Conservation (phyloP, 2,797 vertebrate genomes). For the Pantherophis vulpinus region DNA sequence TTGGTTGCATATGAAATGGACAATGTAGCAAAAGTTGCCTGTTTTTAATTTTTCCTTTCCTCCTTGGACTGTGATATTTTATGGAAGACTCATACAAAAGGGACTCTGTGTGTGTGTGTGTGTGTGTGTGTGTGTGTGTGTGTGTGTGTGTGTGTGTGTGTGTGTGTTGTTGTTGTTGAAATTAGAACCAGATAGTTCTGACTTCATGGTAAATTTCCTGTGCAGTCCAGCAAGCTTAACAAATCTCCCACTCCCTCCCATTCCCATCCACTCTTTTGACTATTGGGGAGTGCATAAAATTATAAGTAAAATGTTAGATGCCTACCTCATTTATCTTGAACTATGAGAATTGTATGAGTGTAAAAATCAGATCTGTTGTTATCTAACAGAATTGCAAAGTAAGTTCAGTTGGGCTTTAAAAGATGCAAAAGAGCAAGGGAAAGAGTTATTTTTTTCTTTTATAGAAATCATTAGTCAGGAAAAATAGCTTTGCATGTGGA, state of each 20-base stretch:
- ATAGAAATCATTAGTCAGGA: conserved; percentile 20
- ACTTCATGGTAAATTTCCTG: conserved; percentile 68
- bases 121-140: not conserved
- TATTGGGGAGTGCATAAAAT: conserved; percentile 59
- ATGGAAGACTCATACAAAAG: conserved; percentile 61
- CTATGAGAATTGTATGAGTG: conserved; percentile 54
- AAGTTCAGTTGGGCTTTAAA: conserved; percentile 29
- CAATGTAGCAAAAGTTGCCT: conserved; percentile 65
- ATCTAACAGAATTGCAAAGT: conserved; percentile 32
- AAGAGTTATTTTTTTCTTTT: conserved; percentile 27
- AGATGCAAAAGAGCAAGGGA: conserved; percentile 17
- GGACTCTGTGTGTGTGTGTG: not conserved
- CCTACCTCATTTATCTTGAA: conserved; percentile 49
- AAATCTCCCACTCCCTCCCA: conserved; percentile 22
- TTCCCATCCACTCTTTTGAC: conserved; percentile 60
- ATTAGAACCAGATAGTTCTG: conserved; percentile 72
- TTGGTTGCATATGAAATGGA: conserved; percentile 67
- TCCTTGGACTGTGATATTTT: conserved; percentile 65
- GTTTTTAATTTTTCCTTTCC: conserved; percentile 72
- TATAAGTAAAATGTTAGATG: conserved; percentile 54
- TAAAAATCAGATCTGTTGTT: conserved; percentile 11
- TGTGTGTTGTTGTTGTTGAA: not conserved
- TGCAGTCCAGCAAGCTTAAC: conserved; percentile 62
- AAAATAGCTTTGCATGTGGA: conserved; percentile 1
- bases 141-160: not conserved